Base-by-base conservation (phyloP, 2,797 vertebrate species). In the Antrozous pallidus region DNA sequence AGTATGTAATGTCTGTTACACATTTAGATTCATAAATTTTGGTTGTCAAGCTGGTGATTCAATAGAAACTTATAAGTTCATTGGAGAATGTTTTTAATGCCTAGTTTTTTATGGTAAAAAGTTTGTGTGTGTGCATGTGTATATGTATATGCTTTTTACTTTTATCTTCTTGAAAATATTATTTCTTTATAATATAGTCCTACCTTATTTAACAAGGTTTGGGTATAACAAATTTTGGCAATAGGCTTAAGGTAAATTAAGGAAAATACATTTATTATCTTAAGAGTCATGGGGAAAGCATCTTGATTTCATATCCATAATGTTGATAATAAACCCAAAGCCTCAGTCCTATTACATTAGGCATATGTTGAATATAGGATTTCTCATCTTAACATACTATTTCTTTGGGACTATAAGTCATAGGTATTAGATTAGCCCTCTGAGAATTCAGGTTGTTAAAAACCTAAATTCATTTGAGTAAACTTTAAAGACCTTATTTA, bases 1-100 rank as follows among this genome's bases (percentile, higher is more conserved):
- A 97, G 79, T 83, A 69, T 94, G 91, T 77, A 94, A 96, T 92
- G 86, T 96, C 90, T 97, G 83, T 92, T 96, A 95, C 6, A 89
- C 42, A 92, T 92, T 95, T 96, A 94, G 79, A 81, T 94, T 81
- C 38, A 96, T 96, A 94, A 77, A 96, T 94, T 92, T 84, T 71
- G 31, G 73, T 93, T 96, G 90, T 95, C 82, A 91, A 71, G 73
- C 88, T 88, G 61, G 74, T 82, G 74, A 95, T 92, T 97, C 91
- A 95, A 90, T 93, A 90, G 83, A 90, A 94, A 94, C 70, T 75
- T 93, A 75, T 56, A 86, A 70, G 24, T 90, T 95, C 65, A n/a
- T 95, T 81, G 67, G 58, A 85, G 86, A 93, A 49, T 91, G 86
- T 95, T 96, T 91, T 86, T 90, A 95, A 95, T 86, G 82, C 74